Evolutionary conservation across 2,113 vertebrate genomes (phyloP), one percentile per base, ranked within the genome.

Genomic region (Vireo altiloquus): DNA sequence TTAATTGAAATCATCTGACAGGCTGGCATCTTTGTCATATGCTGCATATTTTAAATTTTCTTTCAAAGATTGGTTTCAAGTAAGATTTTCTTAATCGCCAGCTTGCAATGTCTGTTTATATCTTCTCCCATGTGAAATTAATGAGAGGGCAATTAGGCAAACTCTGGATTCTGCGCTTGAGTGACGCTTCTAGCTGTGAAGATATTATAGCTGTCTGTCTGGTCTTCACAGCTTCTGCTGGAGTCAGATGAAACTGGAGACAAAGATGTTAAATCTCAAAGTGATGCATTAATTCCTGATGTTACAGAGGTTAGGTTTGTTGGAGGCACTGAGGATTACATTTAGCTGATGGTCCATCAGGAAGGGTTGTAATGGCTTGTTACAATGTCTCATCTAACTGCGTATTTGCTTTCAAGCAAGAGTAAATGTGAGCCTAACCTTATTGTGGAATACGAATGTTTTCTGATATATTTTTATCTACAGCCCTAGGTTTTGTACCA

Each of bases 61-160:
- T 56, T 69, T n/a, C 42, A 68, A 39, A 87, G 25, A 18, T n/a
- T 40, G 37, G 19, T 59, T 92, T 93, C 76, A 61, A 15, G 28
- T 28, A 47, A 76, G 39, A 33, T 82, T 92, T 94, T 69, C 59
- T 76, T 85, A 82, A 77, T 90, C 90, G 39, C 47, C 82, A 77
- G 46, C 60, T 81, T 5, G 0, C 44, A 21, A 4, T 25, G 72
- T 49, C 70, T 90, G 61, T 87, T 66, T 78, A 3, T 63, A 16
- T 87, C 60, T 79, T 78, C 82, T 79, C 74, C 54, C 74, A 42
- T 94, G 70, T 35, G 82, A 89, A 94, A 92, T 91, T 94, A 90
- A 89, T 82, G 68, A 76, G 71, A 86, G 86, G 70, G 59, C 68
- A 70, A 70, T 91, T 94, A 95, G 39, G 66, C 72, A 75, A 52